These are phyloP conservation scores for Mythimna pallens DNA, from an alignment of 2,888 invertebrate genomes.

Conservation along the genomic window DNA sequence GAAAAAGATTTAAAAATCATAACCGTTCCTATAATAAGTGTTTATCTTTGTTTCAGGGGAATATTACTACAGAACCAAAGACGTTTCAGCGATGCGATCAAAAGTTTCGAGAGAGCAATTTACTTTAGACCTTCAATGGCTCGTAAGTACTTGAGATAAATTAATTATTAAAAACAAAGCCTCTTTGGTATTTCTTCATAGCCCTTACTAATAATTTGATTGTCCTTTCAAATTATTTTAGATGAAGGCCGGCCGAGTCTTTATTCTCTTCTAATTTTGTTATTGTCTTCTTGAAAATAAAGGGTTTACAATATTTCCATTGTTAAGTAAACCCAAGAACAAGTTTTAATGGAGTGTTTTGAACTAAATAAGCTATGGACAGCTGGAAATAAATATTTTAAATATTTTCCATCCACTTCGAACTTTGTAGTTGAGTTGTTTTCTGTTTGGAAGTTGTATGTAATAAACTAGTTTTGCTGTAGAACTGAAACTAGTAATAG, in stretches of 20 bases:
- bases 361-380: constrained; percentile 38
- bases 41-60: constrained; percentile 93
- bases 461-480: constrained; percentile 40
- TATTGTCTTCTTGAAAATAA: constrained; percentile 54
- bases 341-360: constrained; percentile 53
- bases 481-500: constrained; percentile 33
- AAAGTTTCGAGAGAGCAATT: constrained; percentile 97
- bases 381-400: constrained; percentile 45
- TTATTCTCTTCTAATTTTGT: constrained; percentile 62
- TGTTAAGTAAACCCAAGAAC: constrained; percentile 51
- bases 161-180: constrained; percentile 70
- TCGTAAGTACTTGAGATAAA: constrained; percentile 92
- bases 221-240: constrained; percentile 66
- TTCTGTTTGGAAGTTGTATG: constrained; percentile 40
- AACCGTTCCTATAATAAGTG: constrained; percentile 44
- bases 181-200: constrained; percentile 67
- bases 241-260: constrained; percentile 53
- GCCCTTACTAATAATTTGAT: constrained; percentile 69
- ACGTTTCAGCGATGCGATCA: constrained; percentile 96
- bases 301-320: constrained; percentile 58
- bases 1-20: constrained; percentile 5
- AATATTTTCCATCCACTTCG: constrained; percentile 39
- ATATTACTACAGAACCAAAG: constrained; percentile 97
- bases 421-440: constrained; percentile 35
- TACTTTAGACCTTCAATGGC: constrained; percentile 98